These are phyloP conservation scores for Acanthornis magna DNA, from an alignment of 2,797 vertebrate genomes.

Conservation along the genomic window DNA sequence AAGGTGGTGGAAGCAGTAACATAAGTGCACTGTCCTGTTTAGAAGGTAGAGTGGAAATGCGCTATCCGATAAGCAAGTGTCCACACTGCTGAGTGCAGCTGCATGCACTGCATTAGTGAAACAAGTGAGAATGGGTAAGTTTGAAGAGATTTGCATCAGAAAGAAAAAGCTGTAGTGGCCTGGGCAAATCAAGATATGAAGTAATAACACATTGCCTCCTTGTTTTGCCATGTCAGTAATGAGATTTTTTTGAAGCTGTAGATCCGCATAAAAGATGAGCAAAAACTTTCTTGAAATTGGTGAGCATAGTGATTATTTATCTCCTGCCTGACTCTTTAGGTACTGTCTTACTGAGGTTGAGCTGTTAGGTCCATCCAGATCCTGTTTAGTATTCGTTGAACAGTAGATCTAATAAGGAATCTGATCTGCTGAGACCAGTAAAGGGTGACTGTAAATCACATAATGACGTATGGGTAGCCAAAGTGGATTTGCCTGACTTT, in stretches of 20 bases:
- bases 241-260: background rate
- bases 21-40: background rate
- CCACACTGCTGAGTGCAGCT: background rate
- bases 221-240: background rate
- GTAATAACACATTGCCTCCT: background rate
- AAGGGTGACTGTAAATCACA: background rate
- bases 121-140: background rate
- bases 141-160: background rate
- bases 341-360: background rate
- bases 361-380: background rate
- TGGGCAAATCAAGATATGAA: background rate
- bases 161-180: background rate
- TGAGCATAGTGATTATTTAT: background rate
- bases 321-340: background rate
- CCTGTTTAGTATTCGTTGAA: background rate
- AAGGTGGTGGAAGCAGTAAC: background rate
- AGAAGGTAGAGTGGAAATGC: background rate
- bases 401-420: background rate
- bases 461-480: background rate
- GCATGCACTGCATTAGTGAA: background rate
- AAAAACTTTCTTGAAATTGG: background rate
- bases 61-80: background rate
- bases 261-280: background rate
- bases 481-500: background rate
- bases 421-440: background rate